Conservation (phyloP, 1,140 invertebrate genomes). For the Thrips palmi region DNA sequence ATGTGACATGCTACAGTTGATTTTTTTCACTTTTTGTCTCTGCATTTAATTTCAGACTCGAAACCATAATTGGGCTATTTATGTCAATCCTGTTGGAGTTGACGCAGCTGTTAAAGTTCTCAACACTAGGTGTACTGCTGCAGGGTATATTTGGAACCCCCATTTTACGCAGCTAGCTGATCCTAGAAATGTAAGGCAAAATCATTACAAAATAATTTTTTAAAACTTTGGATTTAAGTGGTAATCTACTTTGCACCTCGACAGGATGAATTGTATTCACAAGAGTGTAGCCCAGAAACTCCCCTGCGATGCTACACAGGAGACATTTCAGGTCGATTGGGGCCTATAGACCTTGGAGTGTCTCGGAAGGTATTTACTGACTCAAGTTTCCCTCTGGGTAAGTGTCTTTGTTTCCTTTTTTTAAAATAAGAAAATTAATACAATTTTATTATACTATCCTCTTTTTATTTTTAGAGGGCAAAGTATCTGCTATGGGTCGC, state of each 20-base stretch:
- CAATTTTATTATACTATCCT: conserved; percentile 2
- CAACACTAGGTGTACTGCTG: conserved; percentile 66
- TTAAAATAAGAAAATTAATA: conserved; percentile 9
- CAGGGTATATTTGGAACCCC: conserved; percentile 85
- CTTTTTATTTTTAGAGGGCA: conserved; percentile 31
- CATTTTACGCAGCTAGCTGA: conserved; percentile 78
- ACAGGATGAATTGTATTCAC: conserved; percentile 64
- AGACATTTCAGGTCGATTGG: conserved; percentile 68
- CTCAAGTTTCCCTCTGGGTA: conserved; percentile 63
- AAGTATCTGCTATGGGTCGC: conserved; percentile 55
- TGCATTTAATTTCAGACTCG: conserved; percentile 36
- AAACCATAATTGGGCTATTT: conserved; percentile 83
- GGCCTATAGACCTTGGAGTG: conserved; percentile 64
- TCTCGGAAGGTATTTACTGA: conserved; percentile 64
- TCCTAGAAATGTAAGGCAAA: conserved; percentile 58
- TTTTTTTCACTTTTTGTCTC: conserved; percentile 3
- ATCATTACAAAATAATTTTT: conserved; percentile 3
- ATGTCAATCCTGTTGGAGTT: conserved; percentile 82
- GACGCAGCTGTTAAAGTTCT: conserved; percentile 69
- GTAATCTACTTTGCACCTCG: conserved; percentile 1
- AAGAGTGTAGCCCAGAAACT: conserved; percentile 72
- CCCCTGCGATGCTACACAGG: conserved; percentile 85
- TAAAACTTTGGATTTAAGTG: background rate
- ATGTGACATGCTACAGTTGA: background rate
- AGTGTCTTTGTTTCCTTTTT: conserved; percentile 15